Evolutionary conservation across 2,797 vertebrate species (phyloP), one percentile per base, ranked within the genome.

Genomic region (Pseudochromis fuscus): DNA sequence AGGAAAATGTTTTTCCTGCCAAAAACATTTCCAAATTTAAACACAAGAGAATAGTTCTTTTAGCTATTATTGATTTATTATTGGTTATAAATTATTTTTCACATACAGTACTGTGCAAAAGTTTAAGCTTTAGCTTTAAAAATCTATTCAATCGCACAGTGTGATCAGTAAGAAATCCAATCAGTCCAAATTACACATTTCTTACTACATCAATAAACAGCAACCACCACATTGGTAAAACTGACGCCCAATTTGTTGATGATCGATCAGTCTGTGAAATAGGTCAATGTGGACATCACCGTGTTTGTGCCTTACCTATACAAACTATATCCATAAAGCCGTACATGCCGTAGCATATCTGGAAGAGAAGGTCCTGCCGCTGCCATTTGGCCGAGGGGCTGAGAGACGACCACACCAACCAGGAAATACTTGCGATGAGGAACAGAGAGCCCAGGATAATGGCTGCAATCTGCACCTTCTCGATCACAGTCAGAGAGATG

Each of bases 341-440:
- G 0, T 96, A 96, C 95, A 96, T 96, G 91, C 95, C 95, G n/a
- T 96, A 96, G 91, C 96, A 96, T 86, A 96, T 96, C 91, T 96
- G 96, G 88, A 96, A 96, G 74, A 96, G 95, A 68, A 96, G 93
- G 83, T 96, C 96, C 87, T 96, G 95, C 11, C 95, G 92, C 75
- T 96, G 96, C 96, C 96, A 96, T 75, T 94, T 96, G 78, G 96
- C 96, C 4, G 95, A 96, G 7, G 95, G 95, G 74, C 96, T 96
- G 88, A 96, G 93, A 2, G 96, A 96, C 1, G 95, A 96, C 96
- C 96, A 96, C 75, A 96, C 94, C 79, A 96, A 85, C 96, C 95
- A 96, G 72, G 95, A 95, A 86, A 96, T 94, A 68, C 96, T 96
- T 71, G 95, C 95, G 0, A 96, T 91, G 50, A 96, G 95, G 92